Conservation (phyloP, 2,113 vertebrate genomes). For the Scortum barcoo region DNA sequence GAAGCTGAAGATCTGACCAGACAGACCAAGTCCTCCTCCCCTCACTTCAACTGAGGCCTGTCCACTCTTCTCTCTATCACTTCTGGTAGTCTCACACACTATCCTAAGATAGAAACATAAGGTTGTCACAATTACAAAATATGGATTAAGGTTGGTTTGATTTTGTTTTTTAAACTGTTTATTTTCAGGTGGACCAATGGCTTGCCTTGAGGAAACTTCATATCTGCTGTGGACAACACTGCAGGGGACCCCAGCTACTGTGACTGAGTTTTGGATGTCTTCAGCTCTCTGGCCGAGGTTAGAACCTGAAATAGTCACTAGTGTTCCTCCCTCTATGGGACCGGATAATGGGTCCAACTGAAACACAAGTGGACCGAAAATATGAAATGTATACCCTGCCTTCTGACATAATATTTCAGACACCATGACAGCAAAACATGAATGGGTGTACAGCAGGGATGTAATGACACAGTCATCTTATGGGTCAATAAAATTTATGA, state of each 20-base stretch:
- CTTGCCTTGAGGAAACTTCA: conserved; percentile 92
- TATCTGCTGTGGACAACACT: conserved; percentile 90
- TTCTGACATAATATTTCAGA: not conserved
- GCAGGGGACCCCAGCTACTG: conserved; percentile 91
- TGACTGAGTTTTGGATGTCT: conserved; percentile 92
- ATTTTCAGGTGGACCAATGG: not conserved
- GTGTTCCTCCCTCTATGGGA: conserved; percentile 93
- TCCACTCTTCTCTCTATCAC: conserved; percentile 85
- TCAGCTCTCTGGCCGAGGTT: conserved; percentile 95
- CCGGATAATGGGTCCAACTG: conserved; percentile 94
- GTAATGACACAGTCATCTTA: not conserved
- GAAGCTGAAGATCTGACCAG: conserved; percentile 89
- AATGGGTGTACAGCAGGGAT: not conserved
- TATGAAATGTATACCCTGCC: not conserved
- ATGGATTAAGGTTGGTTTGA: not conserved
- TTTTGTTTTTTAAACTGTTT: not conserved
- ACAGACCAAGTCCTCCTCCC: conserved; percentile 89
- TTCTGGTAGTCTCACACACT: conserved; percentile 89
- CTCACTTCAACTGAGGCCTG: conserved; percentile 88
- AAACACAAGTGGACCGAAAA: conserved; percentile 23
- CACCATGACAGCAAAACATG: not conserved
- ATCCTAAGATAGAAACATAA: conserved; percentile 83
- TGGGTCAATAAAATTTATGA: not conserved
- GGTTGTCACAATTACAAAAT: not conserved
- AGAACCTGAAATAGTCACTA: conserved; percentile 94